Conservation (phyloP, 2,113 vertebrate genomes). For the Elephas maximus region DNA sequence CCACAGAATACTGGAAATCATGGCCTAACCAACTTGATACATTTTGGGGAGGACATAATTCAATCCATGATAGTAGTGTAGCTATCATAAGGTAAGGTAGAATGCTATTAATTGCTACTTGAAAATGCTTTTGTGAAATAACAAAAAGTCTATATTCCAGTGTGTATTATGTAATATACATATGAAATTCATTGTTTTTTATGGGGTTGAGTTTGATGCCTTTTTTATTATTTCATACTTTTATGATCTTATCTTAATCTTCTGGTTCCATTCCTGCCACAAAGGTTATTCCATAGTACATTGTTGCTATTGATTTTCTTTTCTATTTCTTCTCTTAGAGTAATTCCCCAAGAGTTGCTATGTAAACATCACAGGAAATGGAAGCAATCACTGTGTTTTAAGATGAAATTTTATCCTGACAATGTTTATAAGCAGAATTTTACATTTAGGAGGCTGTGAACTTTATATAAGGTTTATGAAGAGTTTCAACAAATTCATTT, state of each 20-base stretch:
- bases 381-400: conserved; percentile 78
- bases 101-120: conserved; percentile 41
- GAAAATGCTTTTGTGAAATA: conserved; percentile 6
- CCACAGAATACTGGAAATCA: too few species aligned
- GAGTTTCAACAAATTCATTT: conserved; percentile 74
- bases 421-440: conserved; percentile 75
- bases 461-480: conserved; percentile 74
- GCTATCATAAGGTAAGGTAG: background rate
- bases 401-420: conserved; percentile 78
- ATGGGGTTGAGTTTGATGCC: background rate
- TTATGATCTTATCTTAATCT: conserved; percentile 75
- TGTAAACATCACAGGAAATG: conserved; percentile 81
- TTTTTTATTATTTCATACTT: conserved; percentile 67
- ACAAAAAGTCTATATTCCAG: background rate
- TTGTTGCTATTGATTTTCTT: conserved; percentile 81
- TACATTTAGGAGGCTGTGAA: conserved; percentile 65
- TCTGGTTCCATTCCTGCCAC: conserved; percentile 68
- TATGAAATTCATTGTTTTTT: conserved; percentile 28
- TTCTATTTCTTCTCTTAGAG: conserved; percentile 76
- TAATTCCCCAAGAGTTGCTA: conserved; percentile 76
- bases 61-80: background rate
- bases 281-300: conserved; percentile 78
- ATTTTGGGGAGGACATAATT: too few species aligned
- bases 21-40: too few species aligned
- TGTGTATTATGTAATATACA: background rate